phyloP scores from a whole-genome alignment of 1,140 invertebrate genomes.

The Drosophila willistoni region DNA sequence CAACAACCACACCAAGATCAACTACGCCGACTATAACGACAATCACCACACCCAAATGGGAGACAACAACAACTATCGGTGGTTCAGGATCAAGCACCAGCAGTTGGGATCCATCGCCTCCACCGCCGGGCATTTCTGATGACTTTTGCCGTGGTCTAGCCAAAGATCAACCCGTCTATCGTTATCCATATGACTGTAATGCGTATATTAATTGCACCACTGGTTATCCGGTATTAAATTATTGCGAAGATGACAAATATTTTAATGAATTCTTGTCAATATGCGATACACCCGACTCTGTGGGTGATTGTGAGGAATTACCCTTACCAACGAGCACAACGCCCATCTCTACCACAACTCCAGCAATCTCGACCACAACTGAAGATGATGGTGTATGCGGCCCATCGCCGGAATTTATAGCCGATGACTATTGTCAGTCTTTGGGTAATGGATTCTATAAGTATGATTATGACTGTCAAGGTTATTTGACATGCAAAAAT shows the following conservation, averaged over 20 bases:
- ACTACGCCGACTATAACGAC: neutral
- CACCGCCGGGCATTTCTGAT: slow-evolving; percentile 49
- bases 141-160: slow-evolving; percentile 28
- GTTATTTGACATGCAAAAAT: slow-evolving; percentile 53
- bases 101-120: slow-evolving; percentile 55
- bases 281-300: slow-evolving; percentile 70
- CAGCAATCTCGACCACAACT: slow-evolving; percentile 21
- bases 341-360: neutral
- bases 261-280: slow-evolving; percentile 54
- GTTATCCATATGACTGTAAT: slow-evolving; percentile 72
- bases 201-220: slow-evolving; percentile 70
- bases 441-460: slow-evolving; percentile 63
- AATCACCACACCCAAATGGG: neutral
- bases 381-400: slow-evolving; percentile 40
- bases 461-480: slow-evolving; percentile 61
- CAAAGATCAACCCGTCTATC: slow-evolving; percentile 40
- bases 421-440: slow-evolving; percentile 39
- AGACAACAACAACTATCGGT: neutral
- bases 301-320: slow-evolving; percentile 52
- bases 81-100: neutral
- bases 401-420: slow-evolving; percentile 32
- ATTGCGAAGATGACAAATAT: slow-evolving; percentile 55
- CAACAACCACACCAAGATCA: no score
- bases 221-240: slow-evolving; percentile 61
- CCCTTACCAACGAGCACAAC: slow-evolving; percentile 46